A percentile compares a stretch with the other conserved stretches of the same genome.
These are phyloP conservation scores for Dasysyrphus tricinctus DNA, from an alignment of 2,888 invertebrate genomes.

Conservation along the genomic window DNA sequence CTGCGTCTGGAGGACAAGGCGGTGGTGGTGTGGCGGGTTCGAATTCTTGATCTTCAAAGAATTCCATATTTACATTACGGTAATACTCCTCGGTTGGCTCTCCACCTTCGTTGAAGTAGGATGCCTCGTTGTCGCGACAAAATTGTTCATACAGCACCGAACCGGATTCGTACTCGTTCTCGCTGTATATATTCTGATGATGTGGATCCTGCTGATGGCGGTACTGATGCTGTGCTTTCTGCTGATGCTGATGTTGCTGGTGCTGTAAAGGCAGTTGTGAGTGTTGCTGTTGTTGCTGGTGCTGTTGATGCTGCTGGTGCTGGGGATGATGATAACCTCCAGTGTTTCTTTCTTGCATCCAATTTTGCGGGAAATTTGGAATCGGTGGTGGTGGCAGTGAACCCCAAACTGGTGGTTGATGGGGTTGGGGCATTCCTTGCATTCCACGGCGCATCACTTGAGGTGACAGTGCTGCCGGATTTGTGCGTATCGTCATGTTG, in stretches of 20 bases:
- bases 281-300: slow-evolving; percentile 26
- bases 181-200: slow-evolving; percentile 74
- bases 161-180: slow-evolving; percentile 79
- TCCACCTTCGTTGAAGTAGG: slow-evolving; percentile 78
- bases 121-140: slow-evolving; percentile 77
- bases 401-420: slow-evolving; percentile 77
- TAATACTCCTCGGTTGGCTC: slow-evolving; percentile 79
- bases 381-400: slow-evolving; percentile 77
- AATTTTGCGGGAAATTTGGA: slow-evolving; percentile 79
- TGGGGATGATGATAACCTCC: slow-evolving; percentile 60
- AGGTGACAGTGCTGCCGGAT: slow-evolving; percentile 78
- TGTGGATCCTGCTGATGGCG: slow-evolving; percentile 64
- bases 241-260: slow-evolving; percentile 38
- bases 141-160: slow-evolving; percentile 79
- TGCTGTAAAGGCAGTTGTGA: slow-evolving; percentile 29
- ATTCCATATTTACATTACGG: slow-evolving; percentile 79
- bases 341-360: slow-evolving; percentile 76
- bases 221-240: slow-evolving; percentile 55
- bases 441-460: slow-evolving; percentile 76
- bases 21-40: slow-evolving; percentile 78
- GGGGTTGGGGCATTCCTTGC: slow-evolving; percentile 72
- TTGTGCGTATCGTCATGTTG: slow-evolving; percentile 79
- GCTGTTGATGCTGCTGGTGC: slow-evolving; percentile 40
- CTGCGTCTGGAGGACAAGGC: slow-evolving; percentile 76
- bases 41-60: slow-evolving; percentile 78